Evolutionary conservation across 2,888 invertebrate genomes (phyloP), one percentile per base, ranked within the genome.

Genomic region (Tricholauxania praeusta): DNA sequence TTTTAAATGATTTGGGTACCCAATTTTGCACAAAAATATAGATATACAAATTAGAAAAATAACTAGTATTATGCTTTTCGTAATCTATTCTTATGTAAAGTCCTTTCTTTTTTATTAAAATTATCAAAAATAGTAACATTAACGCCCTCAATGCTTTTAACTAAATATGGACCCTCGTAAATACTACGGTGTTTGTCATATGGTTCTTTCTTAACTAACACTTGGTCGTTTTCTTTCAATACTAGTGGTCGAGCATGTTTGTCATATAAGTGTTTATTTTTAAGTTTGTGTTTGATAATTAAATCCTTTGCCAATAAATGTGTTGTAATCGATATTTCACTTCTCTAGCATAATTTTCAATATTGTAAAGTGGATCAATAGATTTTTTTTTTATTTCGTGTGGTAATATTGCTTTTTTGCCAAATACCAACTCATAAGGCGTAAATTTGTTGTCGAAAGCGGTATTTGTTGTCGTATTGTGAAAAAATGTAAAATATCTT

Each of bases 31-130:
- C 22, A 22, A 22, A 22, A 22, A 22, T n/a, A 22, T 3, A n/a
- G n/a, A 52, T 52, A 3, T 22, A 22, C 1, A 3, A 22, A 22
- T 22, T 3, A 22, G 2, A 22, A 22, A 22, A 22, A 22, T 22
- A 22, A 22, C 3, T n/a, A n/a, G n/a, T 22, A 22, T 17, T 19
- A 59, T 15, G 12, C 22, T 19, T 19, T 59, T 17, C n/a, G 12
- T 65, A 49, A 57, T 64, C 39, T 59, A n/a, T 62, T 52, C n/a
- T 59, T 59, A 62, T 75, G 62, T 19, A 60, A 70, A 66, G 64
- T 47, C 74, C 71, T 59, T 59, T 59, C 3, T 19, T 15, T 17
- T 19, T 59, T 59, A 15, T 15, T 17, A 59, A 15, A 1, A 2
- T 3, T 19, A 14, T 59, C 17, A 19, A n/a, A 19, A 15, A 59